Base-by-base conservation (phyloP, 2,113 vertebrate species). In the Otis tarda region DNA sequence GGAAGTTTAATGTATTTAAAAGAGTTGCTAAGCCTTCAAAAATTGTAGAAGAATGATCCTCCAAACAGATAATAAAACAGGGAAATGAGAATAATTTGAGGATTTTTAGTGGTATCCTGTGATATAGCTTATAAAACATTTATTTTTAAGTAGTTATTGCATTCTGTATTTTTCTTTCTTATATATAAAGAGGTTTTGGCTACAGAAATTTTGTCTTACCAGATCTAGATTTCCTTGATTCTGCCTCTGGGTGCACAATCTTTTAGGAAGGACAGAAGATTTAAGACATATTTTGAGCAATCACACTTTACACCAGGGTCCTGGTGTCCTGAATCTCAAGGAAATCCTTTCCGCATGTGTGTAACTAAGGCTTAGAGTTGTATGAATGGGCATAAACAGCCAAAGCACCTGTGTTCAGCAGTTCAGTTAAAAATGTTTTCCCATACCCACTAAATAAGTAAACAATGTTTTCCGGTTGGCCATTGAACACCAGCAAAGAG, bases 1-100 rank as follows among this genome's bases (percentile, higher is more conserved):
- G 93, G 93, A 93, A 95, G 67, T 87, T 91, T 59, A 79, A n/a
- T 71, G 37, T 24, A 69, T 60, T 68, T 92, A 73, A 41, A 87
- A 95, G 35, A 61, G 55, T 21, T 39, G 47, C 41, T 67, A 84
- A 85, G 35, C 64, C 59, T 53, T 89, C 61, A 65, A 87, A 84
- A 89, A 47, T 2, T 43, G 33, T 33, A 45, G 93, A 83, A 70
- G 41, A 85, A 77, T 50, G 23, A 75, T 89, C 63, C 23, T 49
- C 60, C 35, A 83, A 91, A 49, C 10, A 55, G 47, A 15, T 79
- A 75, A 52, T 81, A 57, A 63, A 61, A 39, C 6, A 21, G 7
- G 30, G 17, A 90, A 93, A 90, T 67, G 9, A 68, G 23, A 77
- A 81, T 41, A 1, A 17, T 41, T 49, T 33, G 15, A 24, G 14